Evolutionary conservation across 1,140 invertebrate genomes (phyloP).

Genomic region (Delia radicum): DNA sequence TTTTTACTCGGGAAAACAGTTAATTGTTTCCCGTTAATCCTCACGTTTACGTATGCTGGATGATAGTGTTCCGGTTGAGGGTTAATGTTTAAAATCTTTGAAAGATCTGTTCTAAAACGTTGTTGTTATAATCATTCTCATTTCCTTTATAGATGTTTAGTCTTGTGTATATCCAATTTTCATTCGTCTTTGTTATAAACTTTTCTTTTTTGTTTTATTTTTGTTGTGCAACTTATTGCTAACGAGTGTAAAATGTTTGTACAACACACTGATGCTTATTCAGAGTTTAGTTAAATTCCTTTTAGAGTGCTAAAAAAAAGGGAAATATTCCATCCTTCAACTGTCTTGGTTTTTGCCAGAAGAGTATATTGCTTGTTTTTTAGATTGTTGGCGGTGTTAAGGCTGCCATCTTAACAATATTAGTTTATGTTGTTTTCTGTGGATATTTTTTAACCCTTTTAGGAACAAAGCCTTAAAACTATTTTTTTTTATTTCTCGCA

Average conservation of each 20-base stretch:
- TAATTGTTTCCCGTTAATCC: no score
- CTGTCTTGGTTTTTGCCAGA: not conserved
- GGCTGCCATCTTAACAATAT: not conserved
- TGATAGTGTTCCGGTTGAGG: no score
- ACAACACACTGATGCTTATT: not conserved
- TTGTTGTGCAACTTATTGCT: not conserved
- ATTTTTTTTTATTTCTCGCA: no score
- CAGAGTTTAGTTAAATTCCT: not conserved
- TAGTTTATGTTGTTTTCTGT: not conserved
- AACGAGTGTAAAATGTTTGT: conserved; percentile 3
- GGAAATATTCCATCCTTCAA: not conserved
- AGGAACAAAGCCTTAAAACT: no score
- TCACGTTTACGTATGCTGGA: no score
- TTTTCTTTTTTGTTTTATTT: not conserved
- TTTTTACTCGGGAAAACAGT: no score
- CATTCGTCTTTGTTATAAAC: not conserved
- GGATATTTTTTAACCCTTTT: no score
- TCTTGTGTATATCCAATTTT: not conserved
- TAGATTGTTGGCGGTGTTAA: not conserved
- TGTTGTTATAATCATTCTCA: no score
- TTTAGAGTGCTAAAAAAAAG: not conserved
- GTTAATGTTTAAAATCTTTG: no score
- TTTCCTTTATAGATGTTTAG: not conserved
- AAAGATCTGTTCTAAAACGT: no score
- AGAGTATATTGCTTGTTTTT: not conserved